Conservation (phyloP, 2,888 invertebrate species). For the Idaea dimidiata region DNA sequence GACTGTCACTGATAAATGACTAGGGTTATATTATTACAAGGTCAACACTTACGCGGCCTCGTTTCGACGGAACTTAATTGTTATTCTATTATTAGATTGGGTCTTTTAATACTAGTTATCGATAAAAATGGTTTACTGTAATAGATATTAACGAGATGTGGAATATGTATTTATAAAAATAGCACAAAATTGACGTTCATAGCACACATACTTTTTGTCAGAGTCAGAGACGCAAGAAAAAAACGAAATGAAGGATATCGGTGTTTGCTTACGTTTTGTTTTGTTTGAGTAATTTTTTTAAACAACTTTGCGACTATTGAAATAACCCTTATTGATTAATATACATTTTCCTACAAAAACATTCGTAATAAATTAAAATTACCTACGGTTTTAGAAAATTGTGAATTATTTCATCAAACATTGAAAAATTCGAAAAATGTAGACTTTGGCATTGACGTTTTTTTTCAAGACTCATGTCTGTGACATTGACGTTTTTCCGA, state of each 20-base stretch:
- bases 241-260: conserved; percentile 15
- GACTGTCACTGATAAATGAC: conserved; percentile 22
- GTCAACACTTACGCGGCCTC: conserved; percentile 49
- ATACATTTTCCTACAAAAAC: background rate
- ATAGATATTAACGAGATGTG: conserved; percentile 41
- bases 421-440: background rate
- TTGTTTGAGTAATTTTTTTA: conserved; percentile 16
- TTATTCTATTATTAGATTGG: conserved; percentile 12
- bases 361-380: background rate
- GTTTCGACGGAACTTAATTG: conserved; percentile 34
- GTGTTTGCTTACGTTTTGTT: conserved; percentile 13
- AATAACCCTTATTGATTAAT: background rate
- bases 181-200: conserved; percentile 75
- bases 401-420: background rate
- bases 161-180: conserved; percentile 70
- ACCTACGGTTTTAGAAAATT: background rate
- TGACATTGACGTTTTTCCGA: background rate
- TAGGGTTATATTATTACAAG: conserved; percentile 33
- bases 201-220: conserved; percentile 49
- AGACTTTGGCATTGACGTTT: background rate
- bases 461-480: background rate
- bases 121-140: background rate
- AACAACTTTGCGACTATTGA: background rate
- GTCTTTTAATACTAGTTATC: background rate
- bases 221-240: conserved; percentile 21